These are phyloP conservation scores for Dascillus cervinus DNA, from an alignment of 2,888 invertebrate genomes.

Conservation along the genomic window DNA sequence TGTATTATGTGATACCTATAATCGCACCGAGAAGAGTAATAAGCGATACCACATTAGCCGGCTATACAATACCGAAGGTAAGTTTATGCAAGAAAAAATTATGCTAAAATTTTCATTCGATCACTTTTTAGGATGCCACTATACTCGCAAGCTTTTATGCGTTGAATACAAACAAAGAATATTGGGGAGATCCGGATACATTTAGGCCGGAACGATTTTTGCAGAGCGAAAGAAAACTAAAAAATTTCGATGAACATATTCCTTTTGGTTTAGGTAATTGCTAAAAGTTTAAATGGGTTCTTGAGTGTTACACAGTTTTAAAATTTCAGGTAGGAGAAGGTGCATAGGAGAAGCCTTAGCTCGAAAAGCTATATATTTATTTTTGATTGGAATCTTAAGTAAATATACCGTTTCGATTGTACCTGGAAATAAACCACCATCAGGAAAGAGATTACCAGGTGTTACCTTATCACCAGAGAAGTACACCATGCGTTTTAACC, in stretches of 20 bases:
- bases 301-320: too few species aligned
- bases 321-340: constrained; percentile 50
- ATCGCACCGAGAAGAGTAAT: constrained; percentile 47
- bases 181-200: constrained; percentile 54
- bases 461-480: constrained; percentile 37
- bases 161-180: constrained; percentile 48
- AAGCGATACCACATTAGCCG: constrained; percentile 46
- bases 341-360: constrained; percentile 61
- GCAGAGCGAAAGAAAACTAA: constrained; percentile 32
- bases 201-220: constrained; percentile 61
- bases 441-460: constrained; percentile 45
- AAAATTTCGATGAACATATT: constrained; percentile 30
- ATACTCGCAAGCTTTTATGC: constrained; percentile 39
- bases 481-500: constrained; percentile 12
- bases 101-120: constrained; percentile 20
- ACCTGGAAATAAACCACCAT: constrained; percentile 39
- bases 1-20: constrained; percentile 43
- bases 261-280: constrained; percentile 41
- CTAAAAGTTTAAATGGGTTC: too few species aligned
- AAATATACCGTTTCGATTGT: constrained; percentile 44
- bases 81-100: not conserved
- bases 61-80: constrained; percentile 44
- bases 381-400: constrained; percentile 53
- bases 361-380: constrained; percentile 51
- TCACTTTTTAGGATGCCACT: constrained; percentile 30